Evolutionary conservation across 2,888 invertebrate species (phyloP).

Genomic region (Artemia sinica): DNA sequence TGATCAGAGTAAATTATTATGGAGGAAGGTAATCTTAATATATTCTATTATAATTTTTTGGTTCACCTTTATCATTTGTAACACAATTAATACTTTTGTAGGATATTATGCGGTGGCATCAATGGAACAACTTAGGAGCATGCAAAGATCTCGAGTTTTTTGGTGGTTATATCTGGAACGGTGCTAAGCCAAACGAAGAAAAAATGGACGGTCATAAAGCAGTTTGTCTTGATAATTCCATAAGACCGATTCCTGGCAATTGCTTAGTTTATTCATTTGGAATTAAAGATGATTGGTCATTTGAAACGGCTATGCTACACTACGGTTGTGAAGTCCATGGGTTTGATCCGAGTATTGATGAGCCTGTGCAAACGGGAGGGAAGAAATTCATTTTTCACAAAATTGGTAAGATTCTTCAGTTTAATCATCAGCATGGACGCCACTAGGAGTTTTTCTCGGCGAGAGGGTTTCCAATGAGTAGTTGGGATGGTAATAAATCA

Average conservation of each 20-base stretch:
- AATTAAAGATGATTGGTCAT: slow-evolving; percentile 20
- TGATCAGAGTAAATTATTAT: too few species aligned
- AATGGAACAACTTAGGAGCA: slow-evolving; percentile 10
- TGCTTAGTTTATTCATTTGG: slow-evolving; percentile 22
- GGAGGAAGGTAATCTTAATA: too few species aligned
- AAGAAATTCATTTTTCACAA: slow-evolving; percentile 7
- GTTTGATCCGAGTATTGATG: slow-evolving; percentile 21
- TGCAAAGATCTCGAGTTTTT: background rate
- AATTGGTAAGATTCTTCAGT: background rate
- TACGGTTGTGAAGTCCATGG: slow-evolving; percentile 20
- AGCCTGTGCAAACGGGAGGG: background rate
- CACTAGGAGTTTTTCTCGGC: too few species aligned
- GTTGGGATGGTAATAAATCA: too few species aligned
- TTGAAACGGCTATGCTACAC: slow-evolving; percentile 19
- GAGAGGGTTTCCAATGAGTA: too few species aligned
- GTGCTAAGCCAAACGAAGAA: background rate
- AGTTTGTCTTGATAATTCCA: slow-evolving; percentile 18
- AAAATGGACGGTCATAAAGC: slow-evolving; percentile 20
- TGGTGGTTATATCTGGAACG: background rate
- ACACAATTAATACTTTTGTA: background rate
- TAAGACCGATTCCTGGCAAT: background rate
- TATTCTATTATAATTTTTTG: too few species aligned
- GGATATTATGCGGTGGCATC: slow-evolving; percentile 1
- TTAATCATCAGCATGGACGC: too few species aligned
- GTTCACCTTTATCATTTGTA: too few species aligned